phyloP scores from a whole-genome alignment of 2,888 invertebrate genomes.

The Catotricha subobsoleta region DNA sequence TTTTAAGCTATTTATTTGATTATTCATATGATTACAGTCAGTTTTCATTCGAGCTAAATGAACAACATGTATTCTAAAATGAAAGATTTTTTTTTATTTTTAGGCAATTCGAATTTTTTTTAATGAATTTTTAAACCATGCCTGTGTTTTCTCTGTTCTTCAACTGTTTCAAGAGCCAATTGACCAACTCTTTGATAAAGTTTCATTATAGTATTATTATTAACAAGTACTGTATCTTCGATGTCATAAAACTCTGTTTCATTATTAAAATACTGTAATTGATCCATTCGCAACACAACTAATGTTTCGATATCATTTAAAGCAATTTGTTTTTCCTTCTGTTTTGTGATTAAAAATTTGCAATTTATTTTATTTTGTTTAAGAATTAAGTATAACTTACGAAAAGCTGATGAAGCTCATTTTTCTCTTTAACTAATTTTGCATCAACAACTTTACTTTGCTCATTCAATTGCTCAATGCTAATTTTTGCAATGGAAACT shows the following conservation, averaged over 20 bases:
- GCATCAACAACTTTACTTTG: no score
- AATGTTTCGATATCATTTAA: slow-evolving; percentile 60
- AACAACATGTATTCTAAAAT: slow-evolving; percentile 40
- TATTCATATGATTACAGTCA: slow-evolving; percentile 48
- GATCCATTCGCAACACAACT: slow-evolving; percentile 48
- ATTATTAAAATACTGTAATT: slow-evolving; percentile 39
- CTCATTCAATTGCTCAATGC: no score
- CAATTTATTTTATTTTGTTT: no score
- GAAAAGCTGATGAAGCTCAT: no score
- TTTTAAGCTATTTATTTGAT: slow-evolving; percentile 37
- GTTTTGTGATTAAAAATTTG: no score
- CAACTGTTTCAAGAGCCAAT: slow-evolving; percentile 43
- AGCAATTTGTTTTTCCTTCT: slow-evolving; percentile 56
- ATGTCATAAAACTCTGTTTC: slow-evolving; percentile 28
- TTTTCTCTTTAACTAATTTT: no score
- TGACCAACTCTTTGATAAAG: slow-evolving; percentile 44
- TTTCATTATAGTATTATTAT: slow-evolving; percentile 36
- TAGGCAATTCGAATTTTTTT: no score
- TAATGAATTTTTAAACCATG: slow-evolving; percentile 18
- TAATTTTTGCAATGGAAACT: no score
- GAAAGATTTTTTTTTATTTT: slow-evolving; percentile 8
- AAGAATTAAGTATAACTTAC: no score
- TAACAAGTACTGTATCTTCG: slow-evolving; percentile 41
- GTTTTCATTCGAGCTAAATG: slow-evolving; percentile 52
- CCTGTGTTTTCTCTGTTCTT: slow-evolving; percentile 43